Evolutionary conservation across 2,113 vertebrate genomes (phyloP), one percentile per base, ranked within the genome.

Genomic region (Plecotus auritus): DNA sequence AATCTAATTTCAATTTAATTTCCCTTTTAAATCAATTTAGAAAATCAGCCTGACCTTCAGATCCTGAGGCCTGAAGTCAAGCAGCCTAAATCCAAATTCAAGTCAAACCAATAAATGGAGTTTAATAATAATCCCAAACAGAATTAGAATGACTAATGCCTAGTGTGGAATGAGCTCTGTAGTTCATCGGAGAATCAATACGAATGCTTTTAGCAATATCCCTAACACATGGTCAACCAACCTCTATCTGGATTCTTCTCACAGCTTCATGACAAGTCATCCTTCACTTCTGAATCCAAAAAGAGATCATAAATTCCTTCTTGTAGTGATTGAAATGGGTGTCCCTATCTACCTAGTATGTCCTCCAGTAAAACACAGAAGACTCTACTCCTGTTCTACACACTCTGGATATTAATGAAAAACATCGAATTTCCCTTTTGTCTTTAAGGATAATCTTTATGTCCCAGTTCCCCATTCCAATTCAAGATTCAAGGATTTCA

Each of bases 41-140:
- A 95, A 84, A 86, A 54, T n/a, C 86, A 90, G 64, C 13, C 37
- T 87, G 69, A 94, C 9, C 23, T 95, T 94, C n/a, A 85, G 37
- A 73, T 77, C 23, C n/a, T 2, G 56, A 83, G 12, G 30, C 26
- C 26, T 59, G 13, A 47, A 87, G 28, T 77, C 67, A 90, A 83
- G 10, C 26, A 74, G 30, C 5, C n/a, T 87, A 73, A 91, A 76
- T 45, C 28, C 67, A 93, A 76, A 89, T 61, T 61, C 42, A 64
- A 86, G 69, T 64, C 59, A 84, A 51, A 94, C 28, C 42, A 83
- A 94, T 47, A 45, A 80, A 7, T 30, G 9, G 11, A 22, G 90
- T 90, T 94, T 70, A 90, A 64, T 73, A 91, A 83, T 32, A 76
- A 94, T 9, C 7, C 35, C 12, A 76, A 56, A 40, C 35, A 47